These are phyloP conservation scores for Lepeophtheirus nordmannii DNA, from an alignment of 2,888 invertebrate genomes.

Conservation along the genomic window DNA sequence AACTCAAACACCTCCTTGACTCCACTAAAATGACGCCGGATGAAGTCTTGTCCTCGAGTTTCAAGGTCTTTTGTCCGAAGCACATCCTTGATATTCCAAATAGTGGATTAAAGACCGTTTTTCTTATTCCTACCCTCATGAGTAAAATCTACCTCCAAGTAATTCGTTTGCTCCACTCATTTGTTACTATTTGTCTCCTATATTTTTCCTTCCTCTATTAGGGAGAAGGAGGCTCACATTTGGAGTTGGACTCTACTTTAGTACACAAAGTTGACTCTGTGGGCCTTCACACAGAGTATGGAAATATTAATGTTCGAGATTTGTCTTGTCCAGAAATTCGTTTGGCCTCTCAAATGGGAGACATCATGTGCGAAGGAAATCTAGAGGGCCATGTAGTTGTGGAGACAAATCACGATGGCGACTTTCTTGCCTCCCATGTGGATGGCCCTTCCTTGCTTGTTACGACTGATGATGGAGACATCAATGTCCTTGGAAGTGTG, in stretches of 20 bases:
- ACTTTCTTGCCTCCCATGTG: constrained; percentile 3
- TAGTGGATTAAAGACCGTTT: constrained; percentile 9
- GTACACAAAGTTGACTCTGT: constrained; percentile 6
- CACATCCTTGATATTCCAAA: constrained; percentile 11
- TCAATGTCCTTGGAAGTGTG: not conserved
- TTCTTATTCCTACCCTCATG: constrained; percentile 17
- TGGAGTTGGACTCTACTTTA: constrained; percentile 2
- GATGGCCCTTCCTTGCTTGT: constrained; percentile 1
- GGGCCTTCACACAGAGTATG: constrained; percentile 7
- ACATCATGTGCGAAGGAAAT: constrained; percentile 15
- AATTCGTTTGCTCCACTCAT: not conserved
- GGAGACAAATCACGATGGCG: constrained; percentile 15
- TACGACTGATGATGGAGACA: constrained; percentile 15
- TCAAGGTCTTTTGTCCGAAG: constrained; percentile 4
- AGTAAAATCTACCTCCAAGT: constrained; percentile 16
- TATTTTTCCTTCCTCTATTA: not conserved
- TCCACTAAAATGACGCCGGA: not conserved
- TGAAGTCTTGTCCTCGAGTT: not conserved
- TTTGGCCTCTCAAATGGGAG: constrained; percentile 11
- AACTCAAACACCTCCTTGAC: not conserved
- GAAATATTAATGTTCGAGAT: constrained; percentile 10
- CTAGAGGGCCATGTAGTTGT: constrained; percentile 15
- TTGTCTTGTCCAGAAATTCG: not conserved
- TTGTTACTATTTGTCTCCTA: too few relatives aligned
- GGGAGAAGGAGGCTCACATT: constrained; percentile 8